Evolutionary conservation across 2,797 vertebrate genomes (phyloP).

Genomic region (Rallus crepitans): DNA sequence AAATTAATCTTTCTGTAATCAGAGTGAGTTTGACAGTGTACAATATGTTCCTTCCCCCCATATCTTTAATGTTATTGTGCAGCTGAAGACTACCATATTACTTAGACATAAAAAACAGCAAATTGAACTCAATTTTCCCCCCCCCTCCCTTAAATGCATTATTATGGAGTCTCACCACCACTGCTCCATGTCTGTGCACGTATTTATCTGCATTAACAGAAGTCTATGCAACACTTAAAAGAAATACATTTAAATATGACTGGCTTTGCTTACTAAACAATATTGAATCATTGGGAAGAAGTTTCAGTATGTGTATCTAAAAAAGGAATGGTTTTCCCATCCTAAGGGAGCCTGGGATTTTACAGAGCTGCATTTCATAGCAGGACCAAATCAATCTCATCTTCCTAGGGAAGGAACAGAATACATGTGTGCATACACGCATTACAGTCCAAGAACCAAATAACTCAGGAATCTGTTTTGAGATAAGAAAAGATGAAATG

Average conservation of each 20-base stretch:
- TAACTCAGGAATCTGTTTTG: background rate
- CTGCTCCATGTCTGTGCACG: background rate
- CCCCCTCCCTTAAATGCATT: background rate
- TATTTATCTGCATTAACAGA: background rate
- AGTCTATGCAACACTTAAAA: background rate
- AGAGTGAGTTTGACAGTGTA: background rate
- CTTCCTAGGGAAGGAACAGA: background rate
- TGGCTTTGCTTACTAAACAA: background rate
- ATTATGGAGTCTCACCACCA: background rate
- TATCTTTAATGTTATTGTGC: background rate
- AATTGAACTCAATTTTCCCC: background rate
- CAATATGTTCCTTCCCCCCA: background rate
- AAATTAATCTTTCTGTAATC: background rate
- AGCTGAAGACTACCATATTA: background rate
- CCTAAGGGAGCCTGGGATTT: background rate
- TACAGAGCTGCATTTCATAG: background rate
- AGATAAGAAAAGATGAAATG: background rate
- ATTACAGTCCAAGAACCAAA: background rate
- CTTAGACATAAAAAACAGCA: background rate
- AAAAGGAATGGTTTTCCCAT: background rate
- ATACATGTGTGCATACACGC: accelerated
- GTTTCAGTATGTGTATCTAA: accelerated
- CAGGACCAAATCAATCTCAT: background rate
- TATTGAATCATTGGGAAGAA: background rate
- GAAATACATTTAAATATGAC: background rate